phyloP scores from a whole-genome alignment of 2,888 invertebrate species.

The Caenorhabditis imperialis region DNA sequence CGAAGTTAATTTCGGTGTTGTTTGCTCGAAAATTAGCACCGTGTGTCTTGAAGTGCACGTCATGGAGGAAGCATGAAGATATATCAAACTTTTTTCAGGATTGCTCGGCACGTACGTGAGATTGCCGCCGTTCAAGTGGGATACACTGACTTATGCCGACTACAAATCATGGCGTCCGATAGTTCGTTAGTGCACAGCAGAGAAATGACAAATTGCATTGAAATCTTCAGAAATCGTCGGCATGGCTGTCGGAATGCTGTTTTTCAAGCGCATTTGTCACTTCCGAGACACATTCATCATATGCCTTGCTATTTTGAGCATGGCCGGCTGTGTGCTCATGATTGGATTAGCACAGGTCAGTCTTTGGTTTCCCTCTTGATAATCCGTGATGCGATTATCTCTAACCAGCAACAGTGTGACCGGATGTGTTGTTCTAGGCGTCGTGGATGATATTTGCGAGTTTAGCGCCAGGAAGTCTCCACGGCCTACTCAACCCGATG shows the following conservation, averaged over 20 bases:
- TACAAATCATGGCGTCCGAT: constrained; percentile 73
- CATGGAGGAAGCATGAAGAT: background rate
- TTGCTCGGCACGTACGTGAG: constrained; percentile 72
- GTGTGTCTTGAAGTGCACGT: constrained; percentile 12
- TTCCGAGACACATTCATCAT: constrained; percentile 71
- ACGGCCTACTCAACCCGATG: constrained; percentile 74
- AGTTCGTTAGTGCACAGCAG: constrained; percentile 63
- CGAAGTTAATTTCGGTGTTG: constrained; percentile 44
- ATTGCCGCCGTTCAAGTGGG: constrained; percentile 73
- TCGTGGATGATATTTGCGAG: constrained; percentile 73
- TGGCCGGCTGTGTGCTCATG: constrained; percentile 66
- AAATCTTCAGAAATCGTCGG: constrained; percentile 71
- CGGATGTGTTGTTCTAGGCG: constrained; percentile 44
- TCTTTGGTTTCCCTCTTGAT: constrained; percentile 19
- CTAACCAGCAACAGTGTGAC: background rate
- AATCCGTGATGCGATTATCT: constrained; percentile 27
- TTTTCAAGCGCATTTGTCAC: constrained; percentile 69
- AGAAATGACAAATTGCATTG: too few species aligned
- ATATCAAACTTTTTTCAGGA: constrained; percentile 40
- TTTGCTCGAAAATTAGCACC: constrained; percentile 29
- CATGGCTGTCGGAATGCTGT: constrained; percentile 69
- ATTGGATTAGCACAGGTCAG: constrained; percentile 72
- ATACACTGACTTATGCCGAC: constrained; percentile 64
- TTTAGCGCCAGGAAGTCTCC: constrained; percentile 69
- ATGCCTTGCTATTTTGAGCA: constrained; percentile 66